phyloP scores from a whole-genome alignment of 2,113 vertebrate genomes.

The Isurus oxyrinchus region DNA sequence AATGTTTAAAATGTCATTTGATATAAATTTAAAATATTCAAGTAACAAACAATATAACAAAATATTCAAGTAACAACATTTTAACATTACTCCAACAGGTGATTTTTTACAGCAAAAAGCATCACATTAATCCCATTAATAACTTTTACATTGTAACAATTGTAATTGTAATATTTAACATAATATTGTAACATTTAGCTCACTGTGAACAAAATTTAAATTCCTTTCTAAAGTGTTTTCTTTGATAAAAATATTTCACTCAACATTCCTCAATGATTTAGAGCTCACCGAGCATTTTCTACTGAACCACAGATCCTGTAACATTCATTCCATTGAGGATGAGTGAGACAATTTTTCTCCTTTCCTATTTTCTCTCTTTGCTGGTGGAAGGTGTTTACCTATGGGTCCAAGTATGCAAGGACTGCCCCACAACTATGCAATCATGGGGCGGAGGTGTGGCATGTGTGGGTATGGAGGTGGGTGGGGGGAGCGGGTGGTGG shows the following conservation, averaged over 20 bases:
- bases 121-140: neutral
- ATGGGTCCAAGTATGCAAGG: neutral
- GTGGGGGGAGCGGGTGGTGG: no score
- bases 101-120: neutral
- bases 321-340: neutral
- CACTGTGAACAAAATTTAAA: neutral
- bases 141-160: neutral
- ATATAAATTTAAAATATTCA: neutral
- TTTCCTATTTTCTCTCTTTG: neutral
- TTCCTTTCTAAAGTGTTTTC: neutral
- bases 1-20: neutral
- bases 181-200: neutral
- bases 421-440: neutral
- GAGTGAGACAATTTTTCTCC: neutral
- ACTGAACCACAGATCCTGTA: neutral
- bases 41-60: neutral
- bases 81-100: neutral
- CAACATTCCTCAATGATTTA: neutral
- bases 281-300: neutral
- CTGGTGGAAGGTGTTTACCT: neutral
- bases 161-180: neutral
- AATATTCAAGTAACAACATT: neutral
- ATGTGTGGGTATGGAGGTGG: neutral
- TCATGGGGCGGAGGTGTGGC: neutral
- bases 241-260: neutral